Evolutionary conservation across 2,888 invertebrate species (phyloP), one percentile per base, ranked within the genome.

Genomic region (Oxycera nigricornis): DNA sequence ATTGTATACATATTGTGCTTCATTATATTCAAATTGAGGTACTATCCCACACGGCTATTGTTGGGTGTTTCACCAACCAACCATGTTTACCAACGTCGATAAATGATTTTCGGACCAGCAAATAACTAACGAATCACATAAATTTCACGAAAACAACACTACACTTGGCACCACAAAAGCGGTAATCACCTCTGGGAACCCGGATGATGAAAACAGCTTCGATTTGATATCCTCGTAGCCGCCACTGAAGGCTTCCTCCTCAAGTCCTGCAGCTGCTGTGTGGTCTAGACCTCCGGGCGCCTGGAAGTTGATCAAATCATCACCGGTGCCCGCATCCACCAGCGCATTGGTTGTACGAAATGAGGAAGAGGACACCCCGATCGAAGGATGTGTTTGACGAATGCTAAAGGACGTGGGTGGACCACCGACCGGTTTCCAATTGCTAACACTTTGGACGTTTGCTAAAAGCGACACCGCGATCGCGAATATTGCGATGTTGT

Each of bases 311-410:
- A 72, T 9, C 20, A 57, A 17, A 20, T 39, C 65, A 28, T 62
- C 41, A 61, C 31, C 55, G 41, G 39, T 52, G 14, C 46, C 61
- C 17, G 55, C 11, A 20, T 76, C 73, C 1, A 35, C 22, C 1
- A 73, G 20, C 0, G 65, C 31, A 11, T 65, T 73, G 2, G 46
- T 50, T 2, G 31, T 39, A n/a, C 65, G 52, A 11, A 41, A 62
- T 14, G 72, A 52, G 11, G 28, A 79, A 76, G 79, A 80, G 41
- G 76, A 80, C 77, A 79, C 79, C 78, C 62, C 81, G 20, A 80
- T 77, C 2, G 83, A 82, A 22, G 84, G 84, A 81, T 84, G 85
- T 46, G 82, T 82, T 75, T 85, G 84, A 55, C 83, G 82, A 2
- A 84, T 73, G 73, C 81, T 83, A 61, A 77, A 80, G 9, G 79